These are phyloP conservation scores for Ypsolopha scabrella DNA, from an alignment of 2,888 invertebrate genomes.

Conservation along the genomic window DNA sequence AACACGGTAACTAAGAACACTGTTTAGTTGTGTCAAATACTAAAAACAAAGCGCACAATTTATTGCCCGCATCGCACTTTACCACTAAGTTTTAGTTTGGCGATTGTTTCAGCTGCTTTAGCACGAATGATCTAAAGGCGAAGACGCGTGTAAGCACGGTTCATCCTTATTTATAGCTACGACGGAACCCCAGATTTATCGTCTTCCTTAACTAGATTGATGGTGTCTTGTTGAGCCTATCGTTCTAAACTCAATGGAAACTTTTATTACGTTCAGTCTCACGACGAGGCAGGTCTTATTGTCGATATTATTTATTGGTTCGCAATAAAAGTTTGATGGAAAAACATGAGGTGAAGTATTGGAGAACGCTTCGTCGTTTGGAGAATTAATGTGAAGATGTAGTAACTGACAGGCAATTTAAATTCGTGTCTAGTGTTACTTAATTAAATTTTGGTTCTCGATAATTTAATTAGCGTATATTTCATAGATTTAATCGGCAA, in stretches of 20 bases:
- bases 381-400: too few species aligned
- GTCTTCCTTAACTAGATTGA: conserved; percentile 43
- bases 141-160: conserved; percentile 21
- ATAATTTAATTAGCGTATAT: too few species aligned
- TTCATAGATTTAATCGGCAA: background rate
- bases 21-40: too few species aligned
- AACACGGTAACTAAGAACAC: too few species aligned
- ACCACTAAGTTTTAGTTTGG: conserved; percentile 5
- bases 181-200: conserved; percentile 51
- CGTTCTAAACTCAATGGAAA: conserved; percentile 32
- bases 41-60: too few species aligned
- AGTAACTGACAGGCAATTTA: too few species aligned
- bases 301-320: conserved; percentile 30
- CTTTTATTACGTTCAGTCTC: conserved; percentile 24
- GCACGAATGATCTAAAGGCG: conserved; percentile 31
- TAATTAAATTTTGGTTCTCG: too few species aligned
- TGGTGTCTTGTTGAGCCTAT: conserved; percentile 30
- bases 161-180: conserved; percentile 45
- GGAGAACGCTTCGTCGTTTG: too few species aligned
- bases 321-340: background rate
- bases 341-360: too few species aligned
- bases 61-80: too few species aligned
- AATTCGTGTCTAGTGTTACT: too few species aligned
- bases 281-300: conserved; percentile 18
- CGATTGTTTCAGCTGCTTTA: conserved; percentile 37